These are phyloP conservation scores for Sternotherus odoratus DNA, from an alignment of 2,797 vertebrate species.

Conservation along the genomic window DNA sequence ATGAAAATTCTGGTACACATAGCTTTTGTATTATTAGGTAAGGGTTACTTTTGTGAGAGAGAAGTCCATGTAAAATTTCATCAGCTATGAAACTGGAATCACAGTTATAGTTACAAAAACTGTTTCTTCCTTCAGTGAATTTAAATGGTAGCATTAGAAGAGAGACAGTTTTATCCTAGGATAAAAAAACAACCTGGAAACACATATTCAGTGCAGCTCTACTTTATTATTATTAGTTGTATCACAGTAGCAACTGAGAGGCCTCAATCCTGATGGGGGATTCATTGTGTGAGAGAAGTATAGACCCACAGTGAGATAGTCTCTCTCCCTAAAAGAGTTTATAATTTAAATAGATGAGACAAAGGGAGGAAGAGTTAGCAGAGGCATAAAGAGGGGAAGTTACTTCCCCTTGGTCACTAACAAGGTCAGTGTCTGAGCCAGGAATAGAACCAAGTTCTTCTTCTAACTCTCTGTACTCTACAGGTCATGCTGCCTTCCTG, in stretches of 20 bases:
- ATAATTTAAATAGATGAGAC: neutral
- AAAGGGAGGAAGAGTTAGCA: neutral
- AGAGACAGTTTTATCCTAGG: neutral
- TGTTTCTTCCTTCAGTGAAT: neutral
- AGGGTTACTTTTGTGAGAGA: neutral
- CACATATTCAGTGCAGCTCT: neutral
- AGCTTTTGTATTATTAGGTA: rapidly evolving
- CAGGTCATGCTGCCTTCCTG: neutral
- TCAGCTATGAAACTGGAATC: neutral
- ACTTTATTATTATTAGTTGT: rapidly evolving
- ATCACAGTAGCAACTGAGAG: neutral
- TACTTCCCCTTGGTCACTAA: neutral
- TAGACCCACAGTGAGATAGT: neutral
- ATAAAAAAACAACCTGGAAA: neutral
- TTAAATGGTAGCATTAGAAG: rapidly evolving
- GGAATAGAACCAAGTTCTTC: neutral
- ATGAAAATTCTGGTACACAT: neutral
- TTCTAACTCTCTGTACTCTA: neutral
- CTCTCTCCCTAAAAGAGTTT: neutral
- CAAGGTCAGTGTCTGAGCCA: neutral
- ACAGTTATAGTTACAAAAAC: neutral
- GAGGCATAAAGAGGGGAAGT: neutral
- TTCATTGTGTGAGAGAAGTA: neutral
- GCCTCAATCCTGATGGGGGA: neutral
- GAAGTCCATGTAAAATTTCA: rapidly evolving